Evolutionary conservation across 2,113 vertebrate genomes (phyloP).

Genomic region (Nothobranchius kuhntae): DNA sequence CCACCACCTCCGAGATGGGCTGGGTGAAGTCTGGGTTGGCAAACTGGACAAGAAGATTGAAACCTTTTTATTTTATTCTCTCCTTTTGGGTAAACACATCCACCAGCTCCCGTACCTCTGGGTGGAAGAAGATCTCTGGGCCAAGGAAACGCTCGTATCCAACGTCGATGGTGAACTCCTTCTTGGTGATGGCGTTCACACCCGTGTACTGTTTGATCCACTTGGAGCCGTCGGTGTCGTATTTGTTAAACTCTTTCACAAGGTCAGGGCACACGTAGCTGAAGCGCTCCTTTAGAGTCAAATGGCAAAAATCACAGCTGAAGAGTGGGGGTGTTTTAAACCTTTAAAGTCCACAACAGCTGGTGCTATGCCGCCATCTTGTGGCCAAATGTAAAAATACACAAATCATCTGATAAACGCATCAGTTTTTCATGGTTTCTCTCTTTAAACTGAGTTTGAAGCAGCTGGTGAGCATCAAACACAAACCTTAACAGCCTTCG

Average conservation of each 20-base stretch:
- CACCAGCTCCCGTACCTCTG: slow-evolving; percentile 80
- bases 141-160: slow-evolving; percentile 97
- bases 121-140: slow-evolving; percentile 98
- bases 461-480: background rate
- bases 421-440: no score
- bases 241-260: slow-evolving; percentile 98
- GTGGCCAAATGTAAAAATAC: slow-evolving; percentile 22
- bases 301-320: background rate
- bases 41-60: slow-evolving; percentile 77
- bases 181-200: slow-evolving; percentile 94
- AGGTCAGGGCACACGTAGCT: slow-evolving; percentile 98
- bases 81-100: background rate
- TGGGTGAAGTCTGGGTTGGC: slow-evolving; percentile 99
- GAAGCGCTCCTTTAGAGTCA: slow-evolving; percentile 87
- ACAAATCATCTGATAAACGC: no score
- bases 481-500: slow-evolving; percentile 96
- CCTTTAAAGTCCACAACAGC: background rate
- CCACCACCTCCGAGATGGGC: slow-evolving; percentile 98
- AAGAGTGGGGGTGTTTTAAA: background rate
- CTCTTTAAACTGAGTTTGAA: background rate
- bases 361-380: slow-evolving; percentile 25
- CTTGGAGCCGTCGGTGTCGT: slow-evolving; percentile 94
- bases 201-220: slow-evolving; percentile 99
- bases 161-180: slow-evolving; percentile 97
- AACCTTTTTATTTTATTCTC: background rate